Conservation (phyloP, 2,888 invertebrate genomes). For the Cheilosia pagana region DNA sequence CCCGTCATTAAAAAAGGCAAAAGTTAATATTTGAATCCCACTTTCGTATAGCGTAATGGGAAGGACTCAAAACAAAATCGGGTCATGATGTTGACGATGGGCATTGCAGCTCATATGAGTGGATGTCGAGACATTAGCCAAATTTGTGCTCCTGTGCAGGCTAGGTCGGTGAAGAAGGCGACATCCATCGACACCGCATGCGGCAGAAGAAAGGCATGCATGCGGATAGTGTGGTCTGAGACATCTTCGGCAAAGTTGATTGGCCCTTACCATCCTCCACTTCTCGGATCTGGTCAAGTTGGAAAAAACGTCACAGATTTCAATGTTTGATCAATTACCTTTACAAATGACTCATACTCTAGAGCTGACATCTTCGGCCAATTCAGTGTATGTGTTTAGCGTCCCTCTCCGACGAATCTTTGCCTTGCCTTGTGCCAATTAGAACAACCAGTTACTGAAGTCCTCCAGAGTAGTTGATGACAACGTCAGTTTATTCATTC, state of each 20-base stretch:
- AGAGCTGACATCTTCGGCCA: not conserved
- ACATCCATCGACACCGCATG: constrained; percentile 42
- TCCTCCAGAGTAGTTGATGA: constrained; percentile 34
- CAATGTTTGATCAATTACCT: not conserved
- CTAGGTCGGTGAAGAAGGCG: constrained; percentile 19
- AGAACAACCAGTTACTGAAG: constrained; percentile 53
- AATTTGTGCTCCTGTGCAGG: constrained; percentile 31
- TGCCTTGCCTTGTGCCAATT: constrained; percentile 52
- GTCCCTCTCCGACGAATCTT: constrained; percentile 26
- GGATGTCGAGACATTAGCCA: not conserved
- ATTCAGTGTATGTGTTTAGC: constrained; percentile 39
- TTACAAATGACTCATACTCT: constrained; percentile 38
- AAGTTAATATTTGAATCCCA: constrained; percentile 38
- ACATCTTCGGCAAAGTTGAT: constrained; percentile 40
- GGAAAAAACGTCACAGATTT: not conserved
- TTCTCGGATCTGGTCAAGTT: constrained; percentile 24
- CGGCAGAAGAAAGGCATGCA: constrained; percentile 11
- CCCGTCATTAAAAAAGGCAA: constrained; percentile 61
- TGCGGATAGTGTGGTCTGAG: constrained; percentile 32
- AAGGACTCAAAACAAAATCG: constrained; percentile 40
- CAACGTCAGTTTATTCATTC: constrained; percentile 57
- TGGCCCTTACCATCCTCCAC: constrained; percentile 27
- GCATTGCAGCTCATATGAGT: not conserved
- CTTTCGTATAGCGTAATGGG: constrained; percentile 49
- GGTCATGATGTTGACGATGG: not conserved